Conservation (phyloP, 2,113 vertebrate species). For the Caranx ignobilis region DNA sequence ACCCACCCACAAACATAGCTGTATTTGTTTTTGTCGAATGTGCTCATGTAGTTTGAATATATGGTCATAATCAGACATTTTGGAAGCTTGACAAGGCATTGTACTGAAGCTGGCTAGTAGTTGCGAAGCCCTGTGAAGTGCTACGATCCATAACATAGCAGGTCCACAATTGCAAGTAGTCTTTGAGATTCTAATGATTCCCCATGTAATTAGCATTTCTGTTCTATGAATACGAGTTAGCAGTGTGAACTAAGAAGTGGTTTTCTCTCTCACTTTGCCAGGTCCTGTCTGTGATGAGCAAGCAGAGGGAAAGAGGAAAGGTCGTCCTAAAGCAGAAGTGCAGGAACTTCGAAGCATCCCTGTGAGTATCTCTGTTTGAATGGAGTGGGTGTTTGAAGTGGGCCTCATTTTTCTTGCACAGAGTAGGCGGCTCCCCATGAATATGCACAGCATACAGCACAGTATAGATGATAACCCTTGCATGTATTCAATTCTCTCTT, state of each 20-base stretch:
- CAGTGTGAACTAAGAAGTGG: slow-evolving; percentile 9
- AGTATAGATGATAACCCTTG: slow-evolving; percentile 29
- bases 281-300: slow-evolving; percentile 88
- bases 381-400: slow-evolving; percentile 48
- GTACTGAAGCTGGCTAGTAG: neutral
- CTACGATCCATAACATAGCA: neutral
- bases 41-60: slow-evolving; percentile 21
- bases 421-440: slow-evolving; percentile 43
- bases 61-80: slow-evolving; percentile 9
- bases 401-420: slow-evolving; percentile 42
- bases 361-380: slow-evolving; percentile 84
- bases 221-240: slow-evolving; percentile 2
- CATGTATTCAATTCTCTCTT: slow-evolving; percentile 61
- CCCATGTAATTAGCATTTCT: slow-evolving; percentile 7
- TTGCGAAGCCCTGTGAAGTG: neutral
- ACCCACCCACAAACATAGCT: neutral
- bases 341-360: slow-evolving; percentile 95
- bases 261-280: slow-evolving; percentile 53
- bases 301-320: slow-evolving; percentile 93
- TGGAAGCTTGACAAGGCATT: neutral
- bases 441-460: slow-evolving; percentile 39
- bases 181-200: neutral
- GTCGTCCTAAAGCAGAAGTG: slow-evolving; percentile 90
- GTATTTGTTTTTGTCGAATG: neutral
- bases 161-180: neutral